Evolutionary conservation across 2,888 invertebrate species (phyloP).

Genomic region (Drosophila putrida): DNA sequence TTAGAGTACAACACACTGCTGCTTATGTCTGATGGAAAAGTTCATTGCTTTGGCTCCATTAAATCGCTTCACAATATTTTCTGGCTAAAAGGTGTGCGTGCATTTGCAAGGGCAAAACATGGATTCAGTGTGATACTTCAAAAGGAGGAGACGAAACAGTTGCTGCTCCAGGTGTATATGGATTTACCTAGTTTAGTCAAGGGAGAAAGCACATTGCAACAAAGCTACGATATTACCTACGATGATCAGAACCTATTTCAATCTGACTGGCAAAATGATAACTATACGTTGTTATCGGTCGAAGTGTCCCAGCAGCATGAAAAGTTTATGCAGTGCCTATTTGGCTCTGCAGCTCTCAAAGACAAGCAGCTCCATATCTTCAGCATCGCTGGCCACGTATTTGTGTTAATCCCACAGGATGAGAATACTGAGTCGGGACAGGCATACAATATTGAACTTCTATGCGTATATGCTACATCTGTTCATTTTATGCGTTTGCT

Average conservation of each 20-base stretch:
- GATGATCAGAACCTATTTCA: slow-evolving; percentile 82
- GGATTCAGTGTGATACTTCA: slow-evolving; percentile 83
- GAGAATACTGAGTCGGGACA: slow-evolving; percentile 10
- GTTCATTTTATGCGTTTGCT: slow-evolving; percentile 72
- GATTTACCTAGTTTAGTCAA: slow-evolving; percentile 77
- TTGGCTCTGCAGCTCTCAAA: slow-evolving; percentile 21
- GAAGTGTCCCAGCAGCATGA: slow-evolving; percentile 64
- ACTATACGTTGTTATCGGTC: slow-evolving; percentile 70
- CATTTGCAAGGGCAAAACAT: slow-evolving; percentile 58
- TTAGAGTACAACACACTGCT: slow-evolving; percentile 83
- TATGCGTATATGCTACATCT: slow-evolving; percentile 70
- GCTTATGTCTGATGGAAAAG: slow-evolving; percentile 77
- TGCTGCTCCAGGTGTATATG: slow-evolving; percentile 76
- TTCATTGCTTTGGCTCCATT: slow-evolving; percentile 83
- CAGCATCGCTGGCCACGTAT: slow-evolving; percentile 79
- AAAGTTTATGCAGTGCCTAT: slow-evolving; percentile 72
- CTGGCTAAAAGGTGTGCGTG: slow-evolving; percentile 79
- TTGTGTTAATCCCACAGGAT: slow-evolving; percentile 62
- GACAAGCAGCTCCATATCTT: slow-evolving; percentile 74
- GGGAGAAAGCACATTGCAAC: slow-evolving; percentile 56
- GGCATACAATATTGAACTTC: slow-evolving; percentile 53
- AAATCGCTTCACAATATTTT: slow-evolving; percentile 78
- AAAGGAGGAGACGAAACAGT: slow-evolving; percentile 38
- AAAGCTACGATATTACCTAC: slow-evolving; percentile 81
- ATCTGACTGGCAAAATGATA: slow-evolving; percentile 77